Conservation (phyloP, 2,888 invertebrate species). For the Leptinotarsa juncta region DNA sequence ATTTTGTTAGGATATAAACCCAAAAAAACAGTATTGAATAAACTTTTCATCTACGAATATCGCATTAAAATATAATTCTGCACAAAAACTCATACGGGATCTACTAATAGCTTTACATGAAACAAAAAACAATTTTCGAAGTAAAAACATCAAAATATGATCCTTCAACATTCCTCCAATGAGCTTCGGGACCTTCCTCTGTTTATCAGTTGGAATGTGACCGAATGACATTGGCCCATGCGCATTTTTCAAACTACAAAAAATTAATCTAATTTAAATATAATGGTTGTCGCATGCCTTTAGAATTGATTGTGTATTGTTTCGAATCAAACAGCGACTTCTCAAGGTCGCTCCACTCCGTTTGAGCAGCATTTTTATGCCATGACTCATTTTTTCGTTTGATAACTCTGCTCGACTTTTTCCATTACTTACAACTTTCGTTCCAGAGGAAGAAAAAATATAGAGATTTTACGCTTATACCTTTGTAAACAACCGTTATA, state of each 20-base stretch:
- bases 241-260: slow-evolving; percentile 13
- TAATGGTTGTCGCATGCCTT: slow-evolving; percentile 15
- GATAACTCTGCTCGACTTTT: slow-evolving; percentile 2
- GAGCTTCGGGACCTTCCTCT: neutral
- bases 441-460: neutral
- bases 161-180: neutral
- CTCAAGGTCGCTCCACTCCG: neutral
- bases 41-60: too few species aligned
- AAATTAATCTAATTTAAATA: slow-evolving; percentile 20
- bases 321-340: slow-evolving; percentile 12
- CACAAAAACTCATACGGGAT: too few species aligned
- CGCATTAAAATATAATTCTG: too few species aligned
- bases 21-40: too few species aligned
- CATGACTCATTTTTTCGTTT: neutral
- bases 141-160: too few species aligned
- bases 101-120: too few species aligned
- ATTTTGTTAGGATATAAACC: too few species aligned
- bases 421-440: slow-evolving; percentile 7
- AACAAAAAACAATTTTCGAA: too few species aligned
- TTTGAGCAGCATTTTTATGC: slow-evolving; percentile 12
- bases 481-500: too few species aligned
- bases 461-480: too few species aligned
- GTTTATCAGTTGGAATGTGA: slow-evolving; percentile 1
- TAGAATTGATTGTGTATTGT: slow-evolving; percentile 17
- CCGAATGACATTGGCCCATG: slow-evolving; percentile 20